Evolutionary conservation across 1,140 invertebrate genomes (phyloP), one percentile per base, ranked within the genome.

Genomic region (Neuroterus valhalla): DNA sequence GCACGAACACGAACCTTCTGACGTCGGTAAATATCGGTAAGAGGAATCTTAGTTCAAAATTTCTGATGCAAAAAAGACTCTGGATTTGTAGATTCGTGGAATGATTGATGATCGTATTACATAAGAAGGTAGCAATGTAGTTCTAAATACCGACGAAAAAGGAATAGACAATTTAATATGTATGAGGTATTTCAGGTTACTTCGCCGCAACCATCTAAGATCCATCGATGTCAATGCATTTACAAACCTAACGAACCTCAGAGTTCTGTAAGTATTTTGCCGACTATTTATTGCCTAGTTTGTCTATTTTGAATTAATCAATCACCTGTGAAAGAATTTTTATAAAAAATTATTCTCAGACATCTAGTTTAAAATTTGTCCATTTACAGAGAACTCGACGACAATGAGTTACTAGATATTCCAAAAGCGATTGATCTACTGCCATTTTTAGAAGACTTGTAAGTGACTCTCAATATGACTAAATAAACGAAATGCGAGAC

Each of bases 371-470:
- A 11, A 17, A 43, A 75, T 71, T 75, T 77, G 75, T 52, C 72
- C 74, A 77, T 75, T 84, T 88, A 68, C 86, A 95, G 94, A 72
- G 94, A 95, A 87, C 89, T 95, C 76, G 94, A 95, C 87, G 94
- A 95, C 88, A 95, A 96, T 91, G 89, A 91, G 76, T 90, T 95
- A 79, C 92, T 89, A 67, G 91, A 92, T 74, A 91, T 95, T 82
- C 94, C 94, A 14, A 83, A 86, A 52, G 94, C 94, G 66, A 87
- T 94, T 66, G 91, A 91, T 72, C 92, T 92, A 87, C 89, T 95
- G 78, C 90, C 91, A 21, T 89, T 91, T 76, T 90, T 96, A 48
- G 92, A 94, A 87, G 93, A 95, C 86, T 88, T 95, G 94, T 95
- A 92, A 94, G 94, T 93, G 77, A 72, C 77, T 70, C 77, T 75